Evolutionary conservation across 2,797 vertebrate genomes (phyloP).

Genomic region (Sebastes glaucus): DNA sequence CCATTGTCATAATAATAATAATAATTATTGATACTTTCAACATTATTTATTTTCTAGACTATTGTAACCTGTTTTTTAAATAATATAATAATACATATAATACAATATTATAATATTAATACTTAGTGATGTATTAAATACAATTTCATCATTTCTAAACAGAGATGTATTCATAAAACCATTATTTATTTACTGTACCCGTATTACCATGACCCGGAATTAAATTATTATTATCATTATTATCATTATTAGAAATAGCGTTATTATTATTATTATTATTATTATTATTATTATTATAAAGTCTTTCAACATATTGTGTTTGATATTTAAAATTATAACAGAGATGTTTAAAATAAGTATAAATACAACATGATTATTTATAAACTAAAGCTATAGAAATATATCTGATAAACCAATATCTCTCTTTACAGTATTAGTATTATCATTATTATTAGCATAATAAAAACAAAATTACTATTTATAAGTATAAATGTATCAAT

Average conservation of each 20-base stretch:
- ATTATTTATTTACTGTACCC: neutral
- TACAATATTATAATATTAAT: neutral
- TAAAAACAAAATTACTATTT: neutral
- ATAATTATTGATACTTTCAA: neutral
- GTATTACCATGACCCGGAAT: neutral
- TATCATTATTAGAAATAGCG: neutral
- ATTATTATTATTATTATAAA: neutral
- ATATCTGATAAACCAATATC: neutral
- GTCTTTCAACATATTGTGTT: neutral
- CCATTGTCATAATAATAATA: neutral
- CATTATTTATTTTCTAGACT: neutral
- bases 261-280: too few relatives aligned
- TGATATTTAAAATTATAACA: neutral
- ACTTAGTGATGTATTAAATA: neutral
- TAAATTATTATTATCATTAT: neutral
- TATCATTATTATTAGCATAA: neutral
- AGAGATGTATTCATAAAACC: neutral
- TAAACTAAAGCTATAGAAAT: neutral
- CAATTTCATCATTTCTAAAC: neutral
- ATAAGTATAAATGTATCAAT: neutral
- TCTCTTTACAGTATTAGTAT: neutral
- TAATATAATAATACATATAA: neutral
- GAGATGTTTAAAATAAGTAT: neutral
- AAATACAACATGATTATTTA: neutral
- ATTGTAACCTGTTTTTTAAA: neutral